Evolutionary conservation across 2,888 invertebrate genomes (phyloP), one percentile per base, ranked within the genome.

Genomic region (Drosophila testacea): DNA sequence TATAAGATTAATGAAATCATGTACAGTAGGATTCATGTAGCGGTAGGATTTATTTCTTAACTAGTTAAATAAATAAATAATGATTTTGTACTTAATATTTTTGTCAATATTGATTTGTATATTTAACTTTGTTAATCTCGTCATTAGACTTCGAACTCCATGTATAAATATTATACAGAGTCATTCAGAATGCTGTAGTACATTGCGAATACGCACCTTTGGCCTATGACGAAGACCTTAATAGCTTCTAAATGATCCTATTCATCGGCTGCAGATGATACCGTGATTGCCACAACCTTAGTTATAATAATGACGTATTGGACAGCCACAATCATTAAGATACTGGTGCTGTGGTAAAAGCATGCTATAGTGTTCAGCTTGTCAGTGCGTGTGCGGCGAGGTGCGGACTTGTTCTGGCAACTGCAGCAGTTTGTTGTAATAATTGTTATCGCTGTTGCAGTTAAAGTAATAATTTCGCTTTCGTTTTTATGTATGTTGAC

Each of bases 261-360:
- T 44, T 2, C 27, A 44, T 27, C 11, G 27, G 4, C 13, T 47
- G 47, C 2, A n/a, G 10, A 9, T 39, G 28, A 5, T 41, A 34
- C 50, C 10, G n/a, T 6, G 41, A 38, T 22, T 11, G 6, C 57
- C 51, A 5, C 52, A 52, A 38, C 11, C n/a, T 22, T 44, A 7
- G 11, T 41, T 46, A 11, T 66, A 57, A 72, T 65, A 84, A 69
- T 64, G 85, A 79, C 80, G 80, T 83, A 85, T 60, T 82, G 85
- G 73, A 63, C 73, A 76, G 63, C 77, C 73, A 47, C 79, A 79
- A 54, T 32, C 75, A 67, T 70, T 84, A 73, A 82, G 72, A 47
- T 60, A 56, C 55, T 59, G 57, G 55, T 57, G 38, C 36, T 69
- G 65, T 48, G 67, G 65, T 56, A 22, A 30, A 57, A 55, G 50